Conservation (phyloP, 2,888 invertebrate genomes). For the Pardosa pseudoannulata region DNA sequence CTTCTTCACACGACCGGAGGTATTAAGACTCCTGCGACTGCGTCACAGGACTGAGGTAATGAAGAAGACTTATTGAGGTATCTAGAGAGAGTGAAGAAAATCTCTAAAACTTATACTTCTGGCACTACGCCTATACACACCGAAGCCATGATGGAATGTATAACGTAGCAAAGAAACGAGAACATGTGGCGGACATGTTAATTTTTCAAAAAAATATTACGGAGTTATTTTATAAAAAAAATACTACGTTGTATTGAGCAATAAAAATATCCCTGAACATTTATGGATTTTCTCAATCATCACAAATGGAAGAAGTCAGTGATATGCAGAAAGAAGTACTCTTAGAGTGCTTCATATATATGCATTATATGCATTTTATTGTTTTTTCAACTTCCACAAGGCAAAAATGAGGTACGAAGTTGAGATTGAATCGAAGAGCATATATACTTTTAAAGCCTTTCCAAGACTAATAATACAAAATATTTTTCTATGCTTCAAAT, state of each 20-base stretch:
- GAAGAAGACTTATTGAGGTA: slow-evolving; percentile 58
- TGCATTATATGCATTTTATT: not conserved
- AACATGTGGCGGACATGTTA: not conserved
- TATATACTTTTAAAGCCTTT: no score
- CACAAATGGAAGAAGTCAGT: slow-evolving; percentile 40
- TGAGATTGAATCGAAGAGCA: not conserved
- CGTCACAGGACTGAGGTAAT: slow-evolving; percentile 65
- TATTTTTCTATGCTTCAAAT: no score
- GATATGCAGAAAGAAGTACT: slow-evolving; percentile 25
- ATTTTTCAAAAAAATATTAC: not conserved
- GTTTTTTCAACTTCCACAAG: slow-evolving; percentile 55
- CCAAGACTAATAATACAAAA: no score
- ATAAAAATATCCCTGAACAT: slow-evolving; percentile 56
- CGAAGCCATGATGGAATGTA: not conserved
- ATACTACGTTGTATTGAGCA: slow-evolving; percentile 47
- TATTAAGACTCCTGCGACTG: slow-evolving; percentile 13
- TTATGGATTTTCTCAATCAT: slow-evolving; percentile 1
- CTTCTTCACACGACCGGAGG: slow-evolving; percentile 8
- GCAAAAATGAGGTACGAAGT: slow-evolving; percentile 67
- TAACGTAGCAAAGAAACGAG: not conserved
- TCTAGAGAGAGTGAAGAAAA: slow-evolving; percentile 24
- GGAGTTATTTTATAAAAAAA: slow-evolving; percentile 4
- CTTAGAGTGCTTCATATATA: slow-evolving; percentile 9
- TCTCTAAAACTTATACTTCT: no score
- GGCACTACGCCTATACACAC: not conserved